phyloP scores from a whole-genome alignment of 1,140 invertebrate genomes.

The Bombus waltoni region DNA sequence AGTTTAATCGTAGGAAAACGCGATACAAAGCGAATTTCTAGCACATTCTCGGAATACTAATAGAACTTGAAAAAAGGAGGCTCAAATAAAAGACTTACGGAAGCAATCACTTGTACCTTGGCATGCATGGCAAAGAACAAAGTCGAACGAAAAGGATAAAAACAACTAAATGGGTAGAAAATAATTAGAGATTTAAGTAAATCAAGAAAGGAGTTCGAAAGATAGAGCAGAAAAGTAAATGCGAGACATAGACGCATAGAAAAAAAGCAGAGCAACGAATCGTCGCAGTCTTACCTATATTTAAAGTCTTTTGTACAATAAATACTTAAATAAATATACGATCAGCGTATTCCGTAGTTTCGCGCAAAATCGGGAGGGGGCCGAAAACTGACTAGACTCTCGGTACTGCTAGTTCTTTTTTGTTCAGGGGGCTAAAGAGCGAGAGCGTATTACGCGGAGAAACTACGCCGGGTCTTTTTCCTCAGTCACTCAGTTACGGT shows the following conservation, averaged over 20 bases:
- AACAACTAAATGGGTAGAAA: not conserved
- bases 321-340: constrained; percentile 76
- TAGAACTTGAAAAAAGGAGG: not conserved
- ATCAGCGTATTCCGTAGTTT: constrained; percentile 47
- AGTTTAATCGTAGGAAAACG: not conserved
- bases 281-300: constrained; percentile 70
- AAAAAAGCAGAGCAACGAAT: constrained; percentile 19
- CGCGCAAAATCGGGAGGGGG: constrained; percentile 32
- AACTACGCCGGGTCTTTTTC: constrained; percentile 70
- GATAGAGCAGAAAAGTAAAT: not conserved
- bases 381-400: constrained; percentile 49
- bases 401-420: constrained; percentile 44
- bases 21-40: not conserved
- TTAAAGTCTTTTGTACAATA: constrained; percentile 79
- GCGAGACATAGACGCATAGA: constrained; percentile 7
- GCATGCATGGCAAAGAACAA: not conserved
- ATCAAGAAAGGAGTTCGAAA: not conserved
- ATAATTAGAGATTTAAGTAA: not conserved
- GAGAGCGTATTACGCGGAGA: constrained; percentile 63
- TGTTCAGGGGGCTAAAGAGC: constrained; percentile 42
- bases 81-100: constrained; percentile 1
- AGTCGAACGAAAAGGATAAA: too few species aligned
- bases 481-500: constrained; percentile 74
- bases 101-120: constrained; percentile 22
- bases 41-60: constrained; percentile 6